Evolutionary conservation across 2,797 vertebrate genomes (phyloP).

Genomic region (Artibeus lituratus): DNA sequence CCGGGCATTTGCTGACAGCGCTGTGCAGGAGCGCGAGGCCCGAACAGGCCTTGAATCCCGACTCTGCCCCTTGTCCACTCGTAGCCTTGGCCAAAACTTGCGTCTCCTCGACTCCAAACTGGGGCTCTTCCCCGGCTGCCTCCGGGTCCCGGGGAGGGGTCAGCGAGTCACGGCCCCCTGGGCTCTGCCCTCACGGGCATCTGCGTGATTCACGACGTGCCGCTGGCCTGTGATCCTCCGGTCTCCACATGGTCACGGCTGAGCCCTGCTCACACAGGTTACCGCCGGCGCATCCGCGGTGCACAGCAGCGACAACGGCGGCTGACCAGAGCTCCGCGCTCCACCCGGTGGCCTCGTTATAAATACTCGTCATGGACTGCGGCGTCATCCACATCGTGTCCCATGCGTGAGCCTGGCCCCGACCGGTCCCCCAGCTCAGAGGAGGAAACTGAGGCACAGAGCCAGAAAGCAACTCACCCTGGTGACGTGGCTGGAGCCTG

Average conservation of each 20-base stretch:
- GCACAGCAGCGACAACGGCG: rapidly evolving
- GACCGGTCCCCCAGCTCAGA: neutral
- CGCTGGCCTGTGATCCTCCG: rapidly evolving
- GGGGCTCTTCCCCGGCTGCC: neutral
- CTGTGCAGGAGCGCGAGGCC: neutral
- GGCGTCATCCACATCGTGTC: rapidly evolving
- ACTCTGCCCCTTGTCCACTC: too few species aligned
- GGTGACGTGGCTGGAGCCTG: rapidly evolving
- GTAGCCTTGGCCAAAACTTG: neutral
- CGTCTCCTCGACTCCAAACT: rapidly evolving
- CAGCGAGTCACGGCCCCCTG: neutral
- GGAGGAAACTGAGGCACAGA: neutral
- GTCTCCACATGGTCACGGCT: neutral
- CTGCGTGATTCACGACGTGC: rapidly evolving
- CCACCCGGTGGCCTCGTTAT: rapidly evolving
- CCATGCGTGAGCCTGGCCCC: neutral
- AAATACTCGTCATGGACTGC: rapidly evolving
- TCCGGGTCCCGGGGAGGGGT: rapidly evolving
- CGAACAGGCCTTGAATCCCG: neutral
- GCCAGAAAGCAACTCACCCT: neutral
- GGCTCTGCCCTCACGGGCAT: too few species aligned
- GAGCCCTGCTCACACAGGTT: neutral
- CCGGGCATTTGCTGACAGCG: rapidly evolving
- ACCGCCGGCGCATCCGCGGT: rapidly evolving
- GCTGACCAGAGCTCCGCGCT: rapidly evolving